phyloP scores from a whole-genome alignment of 2,888 invertebrate genomes.

The Apoda limacodes region DNA sequence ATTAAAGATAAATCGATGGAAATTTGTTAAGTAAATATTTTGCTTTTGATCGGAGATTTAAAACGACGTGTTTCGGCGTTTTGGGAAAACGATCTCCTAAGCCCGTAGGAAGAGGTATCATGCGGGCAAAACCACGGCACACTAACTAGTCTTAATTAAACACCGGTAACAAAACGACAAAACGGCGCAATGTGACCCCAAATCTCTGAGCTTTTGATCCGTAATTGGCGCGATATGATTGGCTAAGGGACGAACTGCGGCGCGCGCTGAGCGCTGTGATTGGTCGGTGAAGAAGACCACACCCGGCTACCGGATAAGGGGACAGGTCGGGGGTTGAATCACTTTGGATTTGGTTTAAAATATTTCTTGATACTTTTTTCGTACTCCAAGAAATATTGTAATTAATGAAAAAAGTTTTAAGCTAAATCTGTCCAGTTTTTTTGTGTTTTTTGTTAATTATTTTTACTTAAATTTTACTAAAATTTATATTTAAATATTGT shows the following conservation, averaged over 20 bases:
- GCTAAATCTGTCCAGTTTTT: no score
- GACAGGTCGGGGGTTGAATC: slow-evolving; percentile 28
- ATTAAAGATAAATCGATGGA: no score
- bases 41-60: no score
- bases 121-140: no score
- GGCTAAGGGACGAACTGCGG: slow-evolving; percentile 29
- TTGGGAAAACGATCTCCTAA: no score
- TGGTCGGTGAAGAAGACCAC: slow-evolving; percentile 29
- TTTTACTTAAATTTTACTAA: no score
- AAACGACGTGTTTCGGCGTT: no score
- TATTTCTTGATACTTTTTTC: slow-evolving; percentile 31
- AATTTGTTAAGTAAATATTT: no score
- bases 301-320: slow-evolving; percentile 42
- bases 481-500: no score
- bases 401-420: slow-evolving; percentile 3
- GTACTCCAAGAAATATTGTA: slow-evolving; percentile 3
- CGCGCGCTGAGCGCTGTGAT: slow-evolving; percentile 30
- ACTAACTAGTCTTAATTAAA: slow-evolving; percentile 23
- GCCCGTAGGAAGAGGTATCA: no score
- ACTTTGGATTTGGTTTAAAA: slow-evolving; percentile 18
- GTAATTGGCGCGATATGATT: slow-evolving; percentile 47
- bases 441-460: no score
- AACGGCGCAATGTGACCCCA: slow-evolving; percentile 54
- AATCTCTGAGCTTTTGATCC: slow-evolving; percentile 52
- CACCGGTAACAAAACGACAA: slow-evolving; percentile 31